Percentiles rank a stretch among this genome's conserved stretches.
Evolutionary conservation across 2,797 vertebrate genomes (phyloP).

Genomic region (Spea hammondii): DNA sequence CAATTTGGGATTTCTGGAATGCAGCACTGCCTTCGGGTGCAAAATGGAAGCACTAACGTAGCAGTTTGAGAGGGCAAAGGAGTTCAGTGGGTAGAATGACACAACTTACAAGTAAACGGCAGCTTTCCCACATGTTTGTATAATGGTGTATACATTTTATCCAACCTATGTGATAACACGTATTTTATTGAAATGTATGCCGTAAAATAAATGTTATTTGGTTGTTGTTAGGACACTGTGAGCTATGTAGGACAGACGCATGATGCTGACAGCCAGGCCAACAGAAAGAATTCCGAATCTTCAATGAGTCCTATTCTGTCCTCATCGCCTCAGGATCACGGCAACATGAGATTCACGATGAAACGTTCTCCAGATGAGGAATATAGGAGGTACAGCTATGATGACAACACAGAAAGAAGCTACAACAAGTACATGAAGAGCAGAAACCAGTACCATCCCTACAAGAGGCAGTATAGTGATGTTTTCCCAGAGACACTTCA

Average conservation of each 20-base stretch:
- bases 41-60: conserved; percentile 21
- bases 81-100: conserved; percentile 5
- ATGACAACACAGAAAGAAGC: conserved; percentile 65
- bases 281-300: conserved; percentile 65
- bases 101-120: not conserved
- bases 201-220: not conserved
- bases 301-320: conserved; percentile 68
- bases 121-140: not conserved
- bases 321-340: conserved; percentile 65
- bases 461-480: conserved; percentile 78
- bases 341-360: conserved; percentile 62
- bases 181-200: not conserved
- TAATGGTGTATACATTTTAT: too few relatives aligned
- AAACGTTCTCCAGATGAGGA: conserved; percentile 62
- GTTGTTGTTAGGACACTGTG: conserved; percentile 60
- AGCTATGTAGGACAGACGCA: conserved; percentile 64
- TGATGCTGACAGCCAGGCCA: conserved; percentile 60
- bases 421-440: conserved; percentile 62
- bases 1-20: conserved; percentile 45
- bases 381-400: conserved; percentile 72
- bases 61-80: conserved; percentile 14
- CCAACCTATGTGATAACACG: too few relatives aligned
- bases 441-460: conserved; percentile 79
- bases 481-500: conserved; percentile 64
- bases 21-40: conserved; percentile 23